Evolutionary conservation across 2,797 vertebrate species (phyloP).

Genomic region (Crenichthys baileyi): DNA sequence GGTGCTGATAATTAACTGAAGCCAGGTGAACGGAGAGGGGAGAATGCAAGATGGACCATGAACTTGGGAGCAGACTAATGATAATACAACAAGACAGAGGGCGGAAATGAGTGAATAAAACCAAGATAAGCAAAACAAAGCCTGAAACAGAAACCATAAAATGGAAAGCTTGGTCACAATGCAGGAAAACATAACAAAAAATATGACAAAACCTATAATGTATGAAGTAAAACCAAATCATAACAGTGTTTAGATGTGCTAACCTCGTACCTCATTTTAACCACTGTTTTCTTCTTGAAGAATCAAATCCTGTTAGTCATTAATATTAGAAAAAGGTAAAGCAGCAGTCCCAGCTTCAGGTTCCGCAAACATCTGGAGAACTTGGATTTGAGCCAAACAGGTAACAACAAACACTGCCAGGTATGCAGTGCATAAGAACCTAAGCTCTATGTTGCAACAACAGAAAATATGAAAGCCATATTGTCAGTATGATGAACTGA

Average conservation of each 20-base stretch:
- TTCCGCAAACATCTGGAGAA: slow-evolving; percentile 64
- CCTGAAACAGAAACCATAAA: not conserved
- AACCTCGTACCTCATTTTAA: not conserved
- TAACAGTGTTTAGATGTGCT: not conserved
- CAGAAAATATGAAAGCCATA: not conserved
- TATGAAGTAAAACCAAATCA: not conserved
- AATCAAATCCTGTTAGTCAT: slow-evolving; percentile 57
- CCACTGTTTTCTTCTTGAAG: slow-evolving; percentile 18
- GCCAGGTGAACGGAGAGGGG: not conserved
- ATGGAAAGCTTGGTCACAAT: not conserved
- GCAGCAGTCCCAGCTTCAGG: slow-evolving; percentile 55
- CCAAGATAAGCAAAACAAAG: not conserved
- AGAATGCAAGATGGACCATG: not conserved
- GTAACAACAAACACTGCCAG: slow-evolving; percentile 23
- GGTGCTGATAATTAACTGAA: slow-evolving; percentile 6
- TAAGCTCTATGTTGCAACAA: not conserved
- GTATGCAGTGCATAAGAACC: slow-evolving; percentile 22
- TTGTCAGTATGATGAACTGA: not conserved
- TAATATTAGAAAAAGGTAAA: slow-evolving; percentile 41
- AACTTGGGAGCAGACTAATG: not conserved
- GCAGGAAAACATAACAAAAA: not conserved
- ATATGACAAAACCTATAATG: not conserved
- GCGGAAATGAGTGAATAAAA: not conserved
- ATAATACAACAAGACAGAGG: not conserved
- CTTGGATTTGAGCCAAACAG: slow-evolving; percentile 57